These are phyloP conservation scores for Leucophenga maculata DNA, from an alignment of 2,888 invertebrate species.

Conservation along the genomic window DNA sequence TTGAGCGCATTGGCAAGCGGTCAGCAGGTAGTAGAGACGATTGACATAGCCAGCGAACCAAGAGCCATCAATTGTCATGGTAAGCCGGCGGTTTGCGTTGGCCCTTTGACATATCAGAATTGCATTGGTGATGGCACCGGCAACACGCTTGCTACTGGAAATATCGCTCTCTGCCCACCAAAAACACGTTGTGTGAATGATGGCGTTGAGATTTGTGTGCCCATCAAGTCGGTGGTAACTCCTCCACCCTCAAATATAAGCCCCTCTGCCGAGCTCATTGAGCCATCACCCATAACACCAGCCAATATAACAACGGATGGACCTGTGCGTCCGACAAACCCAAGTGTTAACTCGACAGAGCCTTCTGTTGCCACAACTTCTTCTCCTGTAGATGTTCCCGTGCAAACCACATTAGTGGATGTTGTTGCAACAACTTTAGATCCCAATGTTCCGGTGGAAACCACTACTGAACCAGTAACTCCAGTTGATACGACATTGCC, in stretches of 20 bases:
- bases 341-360: constrained; percentile 32
- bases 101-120: constrained; percentile 59
- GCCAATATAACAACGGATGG: constrained; percentile 22
- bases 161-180: constrained; percentile 49
- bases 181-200: constrained; percentile 65
- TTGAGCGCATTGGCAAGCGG: constrained; percentile 55
- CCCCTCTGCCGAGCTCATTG: not conserved
- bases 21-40: constrained; percentile 42
- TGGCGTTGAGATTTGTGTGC: constrained; percentile 63
- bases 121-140: constrained; percentile 52
- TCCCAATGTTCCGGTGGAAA: constrained; percentile 10
- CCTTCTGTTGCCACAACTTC: constrained; percentile 31
- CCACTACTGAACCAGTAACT: constrained; percentile 33
- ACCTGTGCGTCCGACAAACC: constrained; percentile 17
- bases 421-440: not conserved
- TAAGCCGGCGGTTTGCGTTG: constrained; percentile 63
- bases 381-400: constrained; percentile 27
- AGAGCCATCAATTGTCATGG: constrained; percentile 60
- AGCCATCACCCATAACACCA: constrained; percentile 4
- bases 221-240: constrained; percentile 47
- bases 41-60: constrained; percentile 32
- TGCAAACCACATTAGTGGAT: not conserved
- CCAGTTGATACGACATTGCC: constrained; percentile 32
- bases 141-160: constrained; percentile 48
- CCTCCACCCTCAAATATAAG: constrained; percentile 23